Evolutionary conservation across 2,797 vertebrate species (phyloP).

Genomic region (Schizopygopsis pylzovi): DNA sequence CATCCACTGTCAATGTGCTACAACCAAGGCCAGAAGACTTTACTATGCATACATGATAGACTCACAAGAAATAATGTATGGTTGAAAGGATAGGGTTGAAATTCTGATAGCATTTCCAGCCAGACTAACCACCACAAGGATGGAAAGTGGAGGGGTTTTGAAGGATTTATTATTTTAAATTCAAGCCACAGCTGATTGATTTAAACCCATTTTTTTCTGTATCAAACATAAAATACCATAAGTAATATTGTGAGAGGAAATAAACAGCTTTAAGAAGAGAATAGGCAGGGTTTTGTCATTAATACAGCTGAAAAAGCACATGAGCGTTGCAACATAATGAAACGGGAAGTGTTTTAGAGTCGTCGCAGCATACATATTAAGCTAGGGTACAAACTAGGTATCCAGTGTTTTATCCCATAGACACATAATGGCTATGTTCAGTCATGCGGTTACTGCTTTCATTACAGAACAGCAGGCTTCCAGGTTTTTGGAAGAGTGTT

Average conservation of each 20-base stretch:
- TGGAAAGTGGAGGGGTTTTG: not conserved
- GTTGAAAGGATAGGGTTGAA: conserved; percentile 25
- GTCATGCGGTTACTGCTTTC: conserved; percentile 43
- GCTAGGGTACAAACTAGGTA: not conserved
- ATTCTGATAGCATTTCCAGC: conserved; percentile 11
- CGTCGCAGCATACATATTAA: conserved; percentile 21
- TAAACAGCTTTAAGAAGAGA: not conserved
- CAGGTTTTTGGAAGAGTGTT: conserved; percentile 29
- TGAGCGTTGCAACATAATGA: not conserved
- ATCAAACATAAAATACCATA: not conserved
- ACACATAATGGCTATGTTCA: conserved; percentile 37
- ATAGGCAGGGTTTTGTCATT: not conserved
- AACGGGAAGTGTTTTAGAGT: conserved; percentile 12
- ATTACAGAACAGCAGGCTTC: conserved; percentile 49
- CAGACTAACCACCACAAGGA: not conserved
- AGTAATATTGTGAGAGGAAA: not conserved
- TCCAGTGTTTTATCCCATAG: conserved; percentile 18
- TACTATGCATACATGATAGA: conserved; percentile 49
- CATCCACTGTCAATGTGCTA: conserved; percentile 40
- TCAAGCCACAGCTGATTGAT: not conserved
- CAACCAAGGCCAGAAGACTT: conserved; percentile 54
- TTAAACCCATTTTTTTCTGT: not conserved
- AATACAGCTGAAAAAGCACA: not conserved
- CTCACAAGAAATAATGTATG: conserved; percentile 19
- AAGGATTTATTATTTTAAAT: not conserved